phyloP scores from a whole-genome alignment of 2,888 invertebrate genomes.

The Drosophila demipolita region DNA sequence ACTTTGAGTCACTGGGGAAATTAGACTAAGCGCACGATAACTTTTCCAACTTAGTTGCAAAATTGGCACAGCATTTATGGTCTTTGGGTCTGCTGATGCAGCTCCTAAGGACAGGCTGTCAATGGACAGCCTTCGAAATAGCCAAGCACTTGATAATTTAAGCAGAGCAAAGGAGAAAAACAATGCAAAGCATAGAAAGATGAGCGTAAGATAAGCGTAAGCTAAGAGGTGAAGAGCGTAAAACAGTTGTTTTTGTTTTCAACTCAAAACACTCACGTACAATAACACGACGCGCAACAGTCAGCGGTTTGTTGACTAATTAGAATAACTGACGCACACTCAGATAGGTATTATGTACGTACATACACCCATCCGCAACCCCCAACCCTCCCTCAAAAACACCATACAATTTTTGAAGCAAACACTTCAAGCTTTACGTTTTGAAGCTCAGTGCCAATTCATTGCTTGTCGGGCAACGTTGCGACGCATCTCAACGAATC shows the following conservation, averaged over 20 bases:
- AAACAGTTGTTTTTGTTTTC: constrained; percentile 42
- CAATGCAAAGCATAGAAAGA: constrained; percentile 12
- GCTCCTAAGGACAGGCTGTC: constrained; percentile 34
- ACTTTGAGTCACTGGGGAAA: constrained; percentile 61
- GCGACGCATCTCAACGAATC: constrained; percentile 13
- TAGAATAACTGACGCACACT: constrained; percentile 60
- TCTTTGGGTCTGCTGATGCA: constrained; percentile 36
- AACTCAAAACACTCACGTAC: constrained; percentile 20
- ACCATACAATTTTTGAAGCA: constrained; percentile 1
- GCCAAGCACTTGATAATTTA: constrained; percentile 54
- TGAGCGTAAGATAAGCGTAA: background rate
- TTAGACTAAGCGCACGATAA: constrained; percentile 48
- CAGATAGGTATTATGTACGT: constrained; percentile 21
- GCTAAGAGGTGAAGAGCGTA: background rate
- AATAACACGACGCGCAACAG: constrained; percentile 14
- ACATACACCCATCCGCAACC: background rate
- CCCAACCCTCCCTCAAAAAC: background rate
- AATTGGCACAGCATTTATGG: constrained; percentile 20
- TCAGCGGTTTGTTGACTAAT: constrained; percentile 61
- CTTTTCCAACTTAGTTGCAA: constrained; percentile 42
- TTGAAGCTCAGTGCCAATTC: constrained; percentile 45
- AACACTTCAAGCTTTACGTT: constrained; percentile 16
- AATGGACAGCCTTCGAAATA: constrained; percentile 70
- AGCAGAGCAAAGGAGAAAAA: constrained; percentile 35
- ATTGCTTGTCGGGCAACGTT: constrained; percentile 31